Evolutionary conservation across 2,888 invertebrate species (phyloP).

Genomic region (Cataglyphis altisquamis): DNA sequence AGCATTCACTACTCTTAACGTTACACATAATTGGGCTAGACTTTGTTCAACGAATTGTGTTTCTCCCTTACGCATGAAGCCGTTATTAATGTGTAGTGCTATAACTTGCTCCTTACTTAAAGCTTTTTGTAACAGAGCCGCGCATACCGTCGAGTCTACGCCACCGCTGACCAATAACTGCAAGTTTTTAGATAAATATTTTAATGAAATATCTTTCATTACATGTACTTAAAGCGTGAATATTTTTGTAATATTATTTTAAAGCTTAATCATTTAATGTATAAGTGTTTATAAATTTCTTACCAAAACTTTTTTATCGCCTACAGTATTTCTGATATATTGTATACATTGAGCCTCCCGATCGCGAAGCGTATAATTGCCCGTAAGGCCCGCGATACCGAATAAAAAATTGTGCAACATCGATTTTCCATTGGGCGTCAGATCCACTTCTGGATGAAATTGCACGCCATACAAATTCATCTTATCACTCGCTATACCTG

Average conservation of each 20-base stretch:
- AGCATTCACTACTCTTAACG: slow-evolving; percentile 92
- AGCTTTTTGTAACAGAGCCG: slow-evolving; percentile 96
- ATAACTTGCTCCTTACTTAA: slow-evolving; percentile 96
- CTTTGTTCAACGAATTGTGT: slow-evolving; percentile 95
- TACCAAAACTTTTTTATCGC: slow-evolving; percentile 96
- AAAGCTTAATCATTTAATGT: not conserved
- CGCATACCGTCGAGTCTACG: slow-evolving; percentile 99
- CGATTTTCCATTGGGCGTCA: slow-evolving; percentile 95
- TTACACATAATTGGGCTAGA: slow-evolving; percentile 93
- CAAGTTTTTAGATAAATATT: slow-evolving; percentile 67
- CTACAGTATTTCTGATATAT: slow-evolving; percentile 96
- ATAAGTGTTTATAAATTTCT: slow-evolving; percentile 83
- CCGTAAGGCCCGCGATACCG: slow-evolving; percentile 94
- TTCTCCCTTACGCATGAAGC: slow-evolving; percentile 99
- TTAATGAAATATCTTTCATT: slow-evolving; percentile 42
- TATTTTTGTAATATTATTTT: not conserved
- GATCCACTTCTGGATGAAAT: slow-evolving; percentile 99
- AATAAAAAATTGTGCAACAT: slow-evolving; percentile 98
- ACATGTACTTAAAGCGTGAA: slow-evolving; percentile 20
- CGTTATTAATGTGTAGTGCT: slow-evolving; percentile 99
- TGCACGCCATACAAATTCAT: slow-evolving; percentile 97
- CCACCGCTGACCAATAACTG: slow-evolving; percentile 98
- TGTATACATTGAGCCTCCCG: slow-evolving; percentile 96
- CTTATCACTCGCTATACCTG: slow-evolving; percentile 97
- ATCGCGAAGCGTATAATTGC: slow-evolving; percentile 95